These are phyloP conservation scores for Osmoderma eremita DNA, from an alignment of 2,888 invertebrate species.

Conservation along the genomic window DNA sequence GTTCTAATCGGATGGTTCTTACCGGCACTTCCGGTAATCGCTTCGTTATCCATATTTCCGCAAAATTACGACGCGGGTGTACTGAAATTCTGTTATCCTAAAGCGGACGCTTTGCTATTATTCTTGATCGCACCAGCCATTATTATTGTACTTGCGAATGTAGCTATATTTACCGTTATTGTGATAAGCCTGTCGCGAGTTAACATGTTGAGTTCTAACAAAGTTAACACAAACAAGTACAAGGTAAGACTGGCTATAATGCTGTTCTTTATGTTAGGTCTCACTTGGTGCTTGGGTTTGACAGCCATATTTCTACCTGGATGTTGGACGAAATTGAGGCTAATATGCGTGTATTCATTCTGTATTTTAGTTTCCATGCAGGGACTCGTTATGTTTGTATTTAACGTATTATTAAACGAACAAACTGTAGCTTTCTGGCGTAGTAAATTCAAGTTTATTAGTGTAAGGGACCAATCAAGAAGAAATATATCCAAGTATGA, in stretches of 20 bases:
- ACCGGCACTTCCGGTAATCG: slow-evolving; percentile 15
- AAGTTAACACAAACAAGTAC: neutral
- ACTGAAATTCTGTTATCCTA: slow-evolving; percentile 30
- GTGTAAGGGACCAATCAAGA: neutral
- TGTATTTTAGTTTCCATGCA: slow-evolving; percentile 15
- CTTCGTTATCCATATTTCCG: slow-evolving; percentile 12
- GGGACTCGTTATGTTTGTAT: slow-evolving; percentile 25
- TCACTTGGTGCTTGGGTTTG: slow-evolving; percentile 30
- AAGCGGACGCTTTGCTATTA: slow-evolving; percentile 14
- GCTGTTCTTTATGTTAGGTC: slow-evolving; percentile 31
- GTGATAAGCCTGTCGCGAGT: slow-evolving; percentile 4
- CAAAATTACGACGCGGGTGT: slow-evolving; percentile 8
- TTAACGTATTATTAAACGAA: slow-evolving; percentile 10
- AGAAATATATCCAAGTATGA: too few species aligned
- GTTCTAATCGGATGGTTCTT: slow-evolving; percentile 2
- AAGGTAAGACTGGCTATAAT: slow-evolving; percentile 18
- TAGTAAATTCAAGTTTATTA: neutral
- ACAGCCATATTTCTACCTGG: neutral
- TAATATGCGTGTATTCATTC: slow-evolving; percentile 5
- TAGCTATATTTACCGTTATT: slow-evolving; percentile 14
- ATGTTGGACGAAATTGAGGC: neutral
- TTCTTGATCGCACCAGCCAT: slow-evolving; percentile 15
- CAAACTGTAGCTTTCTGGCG: slow-evolving; percentile 10
- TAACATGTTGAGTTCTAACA: neutral
- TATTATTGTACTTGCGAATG: slow-evolving; percentile 26